Conservation (phyloP, 2,113 vertebrate species). For the Australoheros scitulus region DNA sequence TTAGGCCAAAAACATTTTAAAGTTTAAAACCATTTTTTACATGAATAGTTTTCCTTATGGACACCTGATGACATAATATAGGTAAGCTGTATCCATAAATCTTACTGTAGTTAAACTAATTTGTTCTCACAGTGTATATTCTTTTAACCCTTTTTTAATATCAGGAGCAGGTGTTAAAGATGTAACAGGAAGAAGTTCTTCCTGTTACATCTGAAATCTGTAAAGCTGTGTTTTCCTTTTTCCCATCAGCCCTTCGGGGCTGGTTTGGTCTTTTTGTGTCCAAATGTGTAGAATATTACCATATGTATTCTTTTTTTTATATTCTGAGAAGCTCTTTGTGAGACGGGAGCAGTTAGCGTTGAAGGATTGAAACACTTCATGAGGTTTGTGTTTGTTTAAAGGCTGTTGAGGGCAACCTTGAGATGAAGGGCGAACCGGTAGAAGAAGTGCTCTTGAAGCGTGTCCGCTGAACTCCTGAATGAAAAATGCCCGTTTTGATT, state of each 20-base stretch:
- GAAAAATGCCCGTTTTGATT: conserved; percentile 38
- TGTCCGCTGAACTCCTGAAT: conserved; percentile 43
- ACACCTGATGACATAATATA: too few species aligned
- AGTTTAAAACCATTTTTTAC: neutral
- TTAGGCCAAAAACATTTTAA: neutral
- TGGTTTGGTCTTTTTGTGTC: neutral
- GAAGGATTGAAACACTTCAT: neutral
- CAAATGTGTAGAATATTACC: neutral
- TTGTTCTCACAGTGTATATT: neutral
- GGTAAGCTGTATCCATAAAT: too few species aligned
- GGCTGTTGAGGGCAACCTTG: conserved; percentile 1
- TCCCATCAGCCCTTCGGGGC: too few species aligned
- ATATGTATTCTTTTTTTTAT: neutral
- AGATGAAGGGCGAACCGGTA: neutral
- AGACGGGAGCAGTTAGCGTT: neutral
- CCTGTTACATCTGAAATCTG: neutral
- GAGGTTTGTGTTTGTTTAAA: neutral
- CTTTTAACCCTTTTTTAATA: neutral
- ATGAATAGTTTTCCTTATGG: neutral
- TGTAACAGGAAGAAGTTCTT: neutral
- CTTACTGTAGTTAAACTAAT: neutral
- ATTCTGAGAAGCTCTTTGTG: neutral
- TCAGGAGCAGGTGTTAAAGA: neutral
- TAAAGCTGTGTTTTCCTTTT: neutral
- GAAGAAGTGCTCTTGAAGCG: conserved; percentile 20